Base-by-base conservation (phyloP, 1,140 invertebrate genomes). In the Pseudomyrmex dendroicus region DNA sequence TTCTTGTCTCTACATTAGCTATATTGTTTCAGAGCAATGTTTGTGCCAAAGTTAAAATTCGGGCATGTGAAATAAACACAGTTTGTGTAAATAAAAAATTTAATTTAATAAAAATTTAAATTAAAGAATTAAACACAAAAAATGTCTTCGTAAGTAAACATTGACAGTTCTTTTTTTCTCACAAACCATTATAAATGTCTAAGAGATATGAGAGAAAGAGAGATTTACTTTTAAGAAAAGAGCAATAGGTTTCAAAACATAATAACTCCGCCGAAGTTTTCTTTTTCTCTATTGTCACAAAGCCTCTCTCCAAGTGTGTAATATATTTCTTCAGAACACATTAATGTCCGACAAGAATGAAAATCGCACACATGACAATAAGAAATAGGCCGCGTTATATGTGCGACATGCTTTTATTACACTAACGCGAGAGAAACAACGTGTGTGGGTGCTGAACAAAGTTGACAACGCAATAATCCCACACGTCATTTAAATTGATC, bases 401-500 rank as follows among this genome's bases (percentile, higher is more conserved):
- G 35, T 15, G n/a, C 48, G 54, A 72, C 44, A 48, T 70, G 76
- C 76, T 80, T 25, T 25, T 25, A 25, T 59, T 80, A 72, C 59
- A 7, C 35, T 35, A 82, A 20, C 48, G 17, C 15, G 10, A 46
- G 78, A 62, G 78, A 74, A 74, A 82, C 57, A 56, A 74, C 78
- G 17, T 13, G 48, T 63, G 35, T 63, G 35, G 15, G 20, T 63
- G 78, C 52, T 64, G 70, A 25, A 63, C 61, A 44, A 72, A 59
- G 44, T 50, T 73, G 73, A 66, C 73, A 82, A 73, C 54, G 35
- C 50, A 76, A 80, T 85, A 86, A 85, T 63, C 78, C 61, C 25
- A 82, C 35, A 7, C 70, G 57, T 62, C 78, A 74, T 74, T 73
- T 73, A 82, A 63, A 74, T 82, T 84, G 73, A 78, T 84, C 72